A percentile compares a stretch with the other conserved stretches of the same genome.
Evolutionary conservation across 2,888 invertebrate genomes (phyloP).

Genomic region (Rapana venosa): DNA sequence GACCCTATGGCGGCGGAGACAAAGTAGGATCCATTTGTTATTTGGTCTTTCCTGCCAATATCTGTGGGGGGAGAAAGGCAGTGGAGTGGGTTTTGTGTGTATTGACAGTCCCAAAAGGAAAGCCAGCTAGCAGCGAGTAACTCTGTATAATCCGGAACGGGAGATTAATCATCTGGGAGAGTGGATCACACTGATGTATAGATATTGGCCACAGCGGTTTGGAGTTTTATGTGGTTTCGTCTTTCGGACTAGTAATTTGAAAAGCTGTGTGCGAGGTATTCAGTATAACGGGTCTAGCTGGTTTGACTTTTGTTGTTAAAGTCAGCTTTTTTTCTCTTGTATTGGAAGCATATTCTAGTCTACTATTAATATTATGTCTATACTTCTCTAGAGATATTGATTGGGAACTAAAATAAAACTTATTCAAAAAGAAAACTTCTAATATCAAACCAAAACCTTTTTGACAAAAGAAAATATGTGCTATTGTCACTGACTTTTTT

Average conservation of each 20-base stretch:
- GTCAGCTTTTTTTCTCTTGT: too few relatives aligned
- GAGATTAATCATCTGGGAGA: background rate
- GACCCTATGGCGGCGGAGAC: background rate
- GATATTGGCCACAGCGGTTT: background rate
- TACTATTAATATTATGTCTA: too few relatives aligned
- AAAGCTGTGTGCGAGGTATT: background rate
- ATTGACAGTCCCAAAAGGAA: background rate
- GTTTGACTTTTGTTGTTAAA: too few relatives aligned
- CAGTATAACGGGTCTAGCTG: background rate
- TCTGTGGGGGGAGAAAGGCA: background rate
- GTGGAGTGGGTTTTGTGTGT: background rate
- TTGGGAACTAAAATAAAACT: too few relatives aligned
- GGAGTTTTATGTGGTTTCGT: background rate
- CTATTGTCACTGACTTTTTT: too few relatives aligned
- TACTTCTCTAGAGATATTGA: too few relatives aligned
- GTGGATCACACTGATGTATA: background rate
- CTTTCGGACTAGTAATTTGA: background rate
- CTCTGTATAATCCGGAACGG: background rate
- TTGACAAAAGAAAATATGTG: too few relatives aligned
- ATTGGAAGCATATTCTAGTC: too few relatives aligned
- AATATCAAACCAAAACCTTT: too few relatives aligned
- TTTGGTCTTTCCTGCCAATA: background rate
- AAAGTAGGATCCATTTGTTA: conserved; percentile 8
- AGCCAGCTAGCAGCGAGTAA: background rate
- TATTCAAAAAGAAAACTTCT: too few relatives aligned